phyloP scores from a whole-genome alignment of 2,113 vertebrate species.

The Vidua macroura region DNA sequence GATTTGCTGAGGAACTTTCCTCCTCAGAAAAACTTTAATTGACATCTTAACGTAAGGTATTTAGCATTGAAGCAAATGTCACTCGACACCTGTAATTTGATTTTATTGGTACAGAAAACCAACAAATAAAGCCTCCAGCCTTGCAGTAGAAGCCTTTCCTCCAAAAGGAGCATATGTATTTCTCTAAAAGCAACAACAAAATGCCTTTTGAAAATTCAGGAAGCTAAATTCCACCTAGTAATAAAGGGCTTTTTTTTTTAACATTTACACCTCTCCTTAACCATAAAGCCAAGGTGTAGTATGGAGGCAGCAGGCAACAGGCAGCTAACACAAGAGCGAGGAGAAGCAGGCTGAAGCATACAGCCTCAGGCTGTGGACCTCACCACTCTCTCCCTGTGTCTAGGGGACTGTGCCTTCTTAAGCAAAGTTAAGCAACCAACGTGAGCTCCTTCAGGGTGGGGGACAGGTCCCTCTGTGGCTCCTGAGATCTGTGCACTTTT shows the following conservation, averaged over 20 bases:
- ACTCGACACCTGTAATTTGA: neutral
- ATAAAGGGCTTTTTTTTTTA: neutral
- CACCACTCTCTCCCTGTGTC: neutral
- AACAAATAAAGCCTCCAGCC: neutral
- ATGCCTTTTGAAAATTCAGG: neutral
- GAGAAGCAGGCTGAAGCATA: neutral
- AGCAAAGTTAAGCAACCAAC: neutral
- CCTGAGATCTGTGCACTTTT: neutral
- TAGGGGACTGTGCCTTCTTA: neutral
- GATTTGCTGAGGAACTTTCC: slow-evolving; percentile 43
- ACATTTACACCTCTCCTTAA: neutral
- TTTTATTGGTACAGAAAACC: slow-evolving; percentile 17
- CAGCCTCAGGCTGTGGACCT: neutral
- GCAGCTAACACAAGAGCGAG: neutral
- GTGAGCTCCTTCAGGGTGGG: neutral
- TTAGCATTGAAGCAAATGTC: slow-evolving; percentile 31
- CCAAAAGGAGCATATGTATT: neutral
- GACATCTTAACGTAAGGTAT: slow-evolving; percentile 40
- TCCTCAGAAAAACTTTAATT: slow-evolving; percentile 55
- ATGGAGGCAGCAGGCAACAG: neutral
- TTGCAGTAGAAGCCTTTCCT: neutral
- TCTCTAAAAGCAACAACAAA: neutral
- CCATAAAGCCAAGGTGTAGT: neutral
- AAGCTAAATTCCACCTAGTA: neutral
- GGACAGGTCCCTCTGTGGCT: neutral